Evolutionary conservation across 2,888 invertebrate genomes (phyloP), one percentile per base, ranked within the genome.

Genomic region (Bimastos eiseni): DNA sequence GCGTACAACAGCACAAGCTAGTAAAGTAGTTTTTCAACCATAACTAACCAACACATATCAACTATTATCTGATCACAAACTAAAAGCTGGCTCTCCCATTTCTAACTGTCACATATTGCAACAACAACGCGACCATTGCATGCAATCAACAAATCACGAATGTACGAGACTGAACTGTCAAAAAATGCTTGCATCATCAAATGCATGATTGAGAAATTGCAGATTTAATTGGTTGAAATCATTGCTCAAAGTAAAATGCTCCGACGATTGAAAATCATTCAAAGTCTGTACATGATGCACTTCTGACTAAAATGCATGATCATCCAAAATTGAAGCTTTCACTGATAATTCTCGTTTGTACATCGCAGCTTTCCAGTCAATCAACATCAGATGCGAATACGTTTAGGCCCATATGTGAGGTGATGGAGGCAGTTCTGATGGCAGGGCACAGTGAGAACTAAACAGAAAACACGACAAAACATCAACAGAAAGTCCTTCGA

Each of bases 391-490:
- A n/a, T 70, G 70, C 70, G 70, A 70, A n/a, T 8, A 70, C 8
- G 6, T 36, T 92, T 90, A 94, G 90, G 94, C 94, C 99, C 99
- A 99, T 95, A 98, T 98, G 96, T 98, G 98, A 93, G 99, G 99
- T 94, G 98, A 98, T 86, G 99, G 99, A 94, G 99, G 99, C 96
- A 99, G 96, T 96, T 99, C 99, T 93, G 98, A 98, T 92, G 98
- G 98, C 96, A 99, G 98, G 94, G 99, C 99, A 95, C 99, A 94
- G 92, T 94, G 94, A 90, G 94, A 95, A 93, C 94, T 95, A 93
- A 34, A 89, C 33, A 44, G n/a, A 89, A 84, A 33, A 36, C 84
- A 84, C 11, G 33, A 84, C 8, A 34, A 49, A 49, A 49, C 49
- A 49, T 49, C 19, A 70, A 70, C 70, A 70, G n/a, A 70, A 70